Percentiles rank a stretch among this genome's conserved stretches.
These are phyloP conservation scores for Tipula helvola DNA, from an alignment of 2,888 invertebrate genomes.

Conservation along the genomic window DNA sequence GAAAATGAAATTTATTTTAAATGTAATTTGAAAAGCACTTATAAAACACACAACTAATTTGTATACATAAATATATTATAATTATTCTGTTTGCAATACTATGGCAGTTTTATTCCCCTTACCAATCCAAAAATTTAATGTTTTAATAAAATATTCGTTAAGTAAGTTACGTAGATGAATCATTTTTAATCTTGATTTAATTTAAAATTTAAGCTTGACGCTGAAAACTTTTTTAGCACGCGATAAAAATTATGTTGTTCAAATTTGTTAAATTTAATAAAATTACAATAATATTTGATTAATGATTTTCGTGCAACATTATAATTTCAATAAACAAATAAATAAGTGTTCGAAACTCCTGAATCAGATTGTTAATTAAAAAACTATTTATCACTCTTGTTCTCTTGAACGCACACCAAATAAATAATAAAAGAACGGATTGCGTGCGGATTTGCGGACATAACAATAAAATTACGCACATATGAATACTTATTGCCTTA, in stretches of 20 bases:
- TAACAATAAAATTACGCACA: background rate
- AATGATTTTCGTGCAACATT: too few relatives aligned
- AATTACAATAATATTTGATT: background rate
- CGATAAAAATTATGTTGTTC: background rate
- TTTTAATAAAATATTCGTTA: background rate
- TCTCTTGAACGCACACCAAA: too few relatives aligned
- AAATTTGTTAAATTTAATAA: too few relatives aligned
- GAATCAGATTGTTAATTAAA: too few relatives aligned
- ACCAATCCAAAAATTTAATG: background rate
- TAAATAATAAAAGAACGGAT: background rate
- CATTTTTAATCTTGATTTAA: background rate
- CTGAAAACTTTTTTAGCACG: background rate
- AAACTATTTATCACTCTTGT: too few relatives aligned
- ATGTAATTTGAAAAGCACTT: background rate
- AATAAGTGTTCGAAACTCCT: too few relatives aligned
- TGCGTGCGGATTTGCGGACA: background rate
- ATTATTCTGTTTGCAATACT: background rate
- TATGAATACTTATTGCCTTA: background rate
- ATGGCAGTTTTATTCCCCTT: background rate
- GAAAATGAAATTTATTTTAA: background rate
- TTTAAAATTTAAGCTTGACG: background rate
- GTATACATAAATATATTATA: background rate
- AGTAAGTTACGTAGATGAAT: background rate
- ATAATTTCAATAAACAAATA: too few relatives aligned
- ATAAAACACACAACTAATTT: background rate